A percentile compares a stretch with the other conserved stretches of the same genome.
Evolutionary conservation across 2,113 vertebrate genomes (phyloP).

Genomic region (Lepisosteus oculatus): DNA sequence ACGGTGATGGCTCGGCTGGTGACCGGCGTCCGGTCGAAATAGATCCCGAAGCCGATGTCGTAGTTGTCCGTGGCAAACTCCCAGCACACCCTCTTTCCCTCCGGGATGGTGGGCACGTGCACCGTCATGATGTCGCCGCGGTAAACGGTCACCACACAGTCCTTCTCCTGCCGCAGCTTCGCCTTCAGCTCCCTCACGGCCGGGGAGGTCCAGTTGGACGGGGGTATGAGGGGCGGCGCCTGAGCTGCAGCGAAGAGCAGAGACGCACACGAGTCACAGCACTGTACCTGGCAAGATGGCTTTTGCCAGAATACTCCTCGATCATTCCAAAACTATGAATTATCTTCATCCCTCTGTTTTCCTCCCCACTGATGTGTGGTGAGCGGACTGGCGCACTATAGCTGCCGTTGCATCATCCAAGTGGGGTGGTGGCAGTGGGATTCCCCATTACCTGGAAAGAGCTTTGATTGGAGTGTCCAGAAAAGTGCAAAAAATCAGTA

Average conservation of each 20-base stretch:
- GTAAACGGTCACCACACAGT: slow-evolving; percentile 84
- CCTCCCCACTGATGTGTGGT: too few relatives aligned
- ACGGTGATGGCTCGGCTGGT: slow-evolving; percentile 91
- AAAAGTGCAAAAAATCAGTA: too few relatives aligned
- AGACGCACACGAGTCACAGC: too few relatives aligned
- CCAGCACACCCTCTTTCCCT: slow-evolving; percentile 91
- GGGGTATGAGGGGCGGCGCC: slow-evolving; percentile 77
- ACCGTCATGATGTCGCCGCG: slow-evolving; percentile 94
- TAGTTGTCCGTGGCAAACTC: slow-evolving; percentile 95
- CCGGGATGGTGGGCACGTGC: slow-evolving; percentile 86
- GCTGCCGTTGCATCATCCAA: too few relatives aligned
- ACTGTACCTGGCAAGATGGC: too few relatives aligned
- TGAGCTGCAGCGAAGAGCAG: slow-evolving; percentile 60
- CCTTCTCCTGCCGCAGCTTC: slow-evolving; percentile 83
- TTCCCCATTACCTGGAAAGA: too few relatives aligned
- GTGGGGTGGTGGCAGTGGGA: too few relatives aligned
- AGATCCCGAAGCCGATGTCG: slow-evolving; percentile 95
- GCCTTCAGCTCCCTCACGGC: slow-evolving; percentile 89
- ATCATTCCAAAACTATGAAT: too few relatives aligned
- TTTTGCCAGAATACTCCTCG: too few relatives aligned
- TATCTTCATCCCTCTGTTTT: too few relatives aligned
- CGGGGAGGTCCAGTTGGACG: slow-evolving; percentile 83
- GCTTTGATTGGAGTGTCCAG: too few relatives aligned
- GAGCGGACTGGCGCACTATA: too few relatives aligned
- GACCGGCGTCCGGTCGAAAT: slow-evolving; percentile 93